Evolutionary conservation across 2,113 vertebrate genomes (phyloP), one percentile per base, ranked within the genome.

Genomic region (Ammodytes dubius): DNA sequence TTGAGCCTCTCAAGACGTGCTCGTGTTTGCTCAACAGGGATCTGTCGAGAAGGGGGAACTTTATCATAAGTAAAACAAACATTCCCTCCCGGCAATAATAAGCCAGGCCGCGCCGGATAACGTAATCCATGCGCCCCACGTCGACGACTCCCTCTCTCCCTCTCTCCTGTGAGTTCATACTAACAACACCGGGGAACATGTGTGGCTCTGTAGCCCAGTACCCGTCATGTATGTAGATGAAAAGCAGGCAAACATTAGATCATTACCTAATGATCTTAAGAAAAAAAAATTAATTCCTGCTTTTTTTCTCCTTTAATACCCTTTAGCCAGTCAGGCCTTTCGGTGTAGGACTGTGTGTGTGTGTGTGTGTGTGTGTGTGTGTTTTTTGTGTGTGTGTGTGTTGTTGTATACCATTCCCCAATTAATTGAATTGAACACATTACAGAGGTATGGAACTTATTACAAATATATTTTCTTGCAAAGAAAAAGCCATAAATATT

Each of bases 1-100:
- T 71, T 52, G 79, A 91, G 54, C 46, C 77, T 83, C 83, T 78
- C 52, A 80, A 79, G 77, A 84, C 67, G 13, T 11, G 66, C 58
- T 85, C 12, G 66, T 63, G 12, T 91, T 82, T 84, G 77, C 77
- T 83, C 75, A 74, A 52, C 49, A 4, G 73, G 27, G 68, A 84
- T 71, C 53, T 73, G 84, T 73, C 1, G 50, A 87, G 84, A 82
- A 27, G 27, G 79, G 77, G 61, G 70, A 82, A 84, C 79, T 87
- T 79, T 84, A 90, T 89, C 88, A 76, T 75, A 68, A 85, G 68
- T 91, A 71, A 90, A 92, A 92, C 80, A 93, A 90, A 91, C 85
- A 89, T 74, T 82, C 70, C 50, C 70, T 58, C 40, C 40, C 4
- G 19, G 79, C 27, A 57, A 86, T 90, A 93, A 86, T 71, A 88